Evolutionary conservation across 1,140 invertebrate genomes (phyloP).

Genomic region (Lasaia peninsularis): DNA sequence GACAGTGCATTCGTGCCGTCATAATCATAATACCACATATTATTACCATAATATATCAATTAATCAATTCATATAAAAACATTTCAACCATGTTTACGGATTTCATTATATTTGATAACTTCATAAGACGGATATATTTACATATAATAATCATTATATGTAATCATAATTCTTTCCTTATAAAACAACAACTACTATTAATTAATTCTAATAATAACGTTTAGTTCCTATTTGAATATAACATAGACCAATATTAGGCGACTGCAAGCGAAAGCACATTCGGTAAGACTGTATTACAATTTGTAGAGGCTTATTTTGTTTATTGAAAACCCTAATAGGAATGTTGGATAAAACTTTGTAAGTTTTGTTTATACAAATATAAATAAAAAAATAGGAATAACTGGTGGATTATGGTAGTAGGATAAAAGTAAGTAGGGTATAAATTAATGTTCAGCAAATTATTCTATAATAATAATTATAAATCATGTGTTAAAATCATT

Average conservation of each 20-base stretch:
- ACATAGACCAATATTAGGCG: slow-evolving; percentile 44
- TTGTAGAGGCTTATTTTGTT: background rate
- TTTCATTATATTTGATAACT: slow-evolving; percentile 52
- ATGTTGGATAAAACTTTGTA: no score
- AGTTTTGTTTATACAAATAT: no score
- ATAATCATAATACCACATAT: slow-evolving; percentile 27
- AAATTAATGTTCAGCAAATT: no score
- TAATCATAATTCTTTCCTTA: slow-evolving; percentile 64
- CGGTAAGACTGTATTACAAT: background rate
- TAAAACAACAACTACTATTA: slow-evolving; percentile 72
- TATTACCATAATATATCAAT: slow-evolving; percentile 68
- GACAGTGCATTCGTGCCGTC: slow-evolving; percentile 31
- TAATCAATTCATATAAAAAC: slow-evolving; percentile 73
- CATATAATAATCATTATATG: slow-evolving; percentile 71
- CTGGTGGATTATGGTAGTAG: no score
- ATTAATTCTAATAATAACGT: slow-evolving; percentile 54
- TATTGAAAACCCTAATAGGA: no score
- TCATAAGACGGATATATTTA: slow-evolving; percentile 75
- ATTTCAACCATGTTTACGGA: slow-evolving; percentile 62
- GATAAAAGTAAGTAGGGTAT: no score
- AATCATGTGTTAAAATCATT: no score
- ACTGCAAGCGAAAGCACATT: slow-evolving; percentile 29
- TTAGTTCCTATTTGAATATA: slow-evolving; percentile 45
- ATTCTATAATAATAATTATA: no score
- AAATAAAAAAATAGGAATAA: no score